Percentiles rank a stretch among this genome's conserved stretches.
These are phyloP conservation scores for Myopa testacea DNA, from an alignment of 2,888 invertebrate species.

Conservation along the genomic window DNA sequence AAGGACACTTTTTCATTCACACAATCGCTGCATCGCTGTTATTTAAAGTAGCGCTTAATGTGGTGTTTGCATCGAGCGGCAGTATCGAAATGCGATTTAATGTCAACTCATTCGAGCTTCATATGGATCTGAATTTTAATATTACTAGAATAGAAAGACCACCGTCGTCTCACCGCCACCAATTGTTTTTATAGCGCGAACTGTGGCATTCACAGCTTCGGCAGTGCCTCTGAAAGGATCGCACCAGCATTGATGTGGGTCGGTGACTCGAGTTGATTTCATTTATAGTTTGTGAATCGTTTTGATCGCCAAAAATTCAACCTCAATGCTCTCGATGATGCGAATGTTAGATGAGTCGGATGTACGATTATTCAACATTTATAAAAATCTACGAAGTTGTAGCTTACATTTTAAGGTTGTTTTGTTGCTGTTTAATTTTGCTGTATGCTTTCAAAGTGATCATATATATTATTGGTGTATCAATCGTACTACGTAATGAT, in stretches of 20 bases:
- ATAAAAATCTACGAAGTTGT: no score
- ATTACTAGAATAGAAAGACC: neutral
- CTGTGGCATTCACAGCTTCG: neutral
- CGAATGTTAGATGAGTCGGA: no score
- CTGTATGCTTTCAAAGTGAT: no score
- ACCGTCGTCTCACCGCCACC: neutral
- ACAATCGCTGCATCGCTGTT: neutral
- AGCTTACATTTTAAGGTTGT: no score
- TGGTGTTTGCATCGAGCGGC: neutral
- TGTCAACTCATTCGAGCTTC: neutral
- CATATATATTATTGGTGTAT: no score
- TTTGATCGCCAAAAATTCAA: no score
- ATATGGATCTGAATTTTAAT: neutral
- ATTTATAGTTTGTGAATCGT: no score
- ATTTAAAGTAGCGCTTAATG: neutral
- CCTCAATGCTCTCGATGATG: no score
- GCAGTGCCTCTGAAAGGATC: neutral
- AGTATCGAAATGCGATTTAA: neutral
- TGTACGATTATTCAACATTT: no score
- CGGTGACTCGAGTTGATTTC: no score
- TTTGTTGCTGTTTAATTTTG: no score
- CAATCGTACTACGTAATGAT: no score
- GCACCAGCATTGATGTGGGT: neutral
- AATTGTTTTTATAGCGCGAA: neutral
- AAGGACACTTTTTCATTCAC: constrained; percentile 21